A percentile compares a stretch with the other conserved stretches of the same genome.
Conservation (phyloP, 2,888 invertebrate genomes). For the Drosophila sordidapex region DNA sequence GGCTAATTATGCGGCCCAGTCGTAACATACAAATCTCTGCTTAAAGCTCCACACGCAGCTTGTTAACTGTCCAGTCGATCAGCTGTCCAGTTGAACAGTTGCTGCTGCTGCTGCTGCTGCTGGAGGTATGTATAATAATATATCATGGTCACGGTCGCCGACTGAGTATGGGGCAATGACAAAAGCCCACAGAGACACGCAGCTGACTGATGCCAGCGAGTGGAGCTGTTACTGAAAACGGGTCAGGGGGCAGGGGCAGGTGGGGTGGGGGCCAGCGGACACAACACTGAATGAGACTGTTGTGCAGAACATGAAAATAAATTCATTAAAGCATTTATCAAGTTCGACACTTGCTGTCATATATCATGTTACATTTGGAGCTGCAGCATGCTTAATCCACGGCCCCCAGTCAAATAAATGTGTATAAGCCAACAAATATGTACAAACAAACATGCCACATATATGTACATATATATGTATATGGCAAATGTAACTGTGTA, state of each 20-base stretch:
- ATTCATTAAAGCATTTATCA: slow-evolving; percentile 80
- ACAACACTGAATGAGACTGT: slow-evolving; percentile 12
- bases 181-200: slow-evolving; percentile 27
- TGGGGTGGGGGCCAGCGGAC: neutral
- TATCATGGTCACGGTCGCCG: slow-evolving; percentile 79
- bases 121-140: slow-evolving; percentile 76
- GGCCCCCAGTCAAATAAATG: slow-evolving; percentile 31
- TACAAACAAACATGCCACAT: slow-evolving; percentile 15
- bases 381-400: slow-evolving; percentile 75
- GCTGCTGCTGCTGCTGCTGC: slow-evolving; percentile 20
- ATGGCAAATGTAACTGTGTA: slow-evolving; percentile 27
- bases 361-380: slow-evolving; percentile 63
- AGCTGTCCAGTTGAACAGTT: slow-evolving; percentile 15
- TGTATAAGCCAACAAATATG: slow-evolving; percentile 17
- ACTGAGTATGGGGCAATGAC: slow-evolving; percentile 48
- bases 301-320: slow-evolving; percentile 71
- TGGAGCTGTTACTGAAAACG: slow-evolving; percentile 1
- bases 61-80: slow-evolving; percentile 59
- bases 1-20: slow-evolving; percentile 48
- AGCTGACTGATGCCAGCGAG: neutral
- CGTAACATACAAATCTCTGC: slow-evolving; percentile 61
- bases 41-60: slow-evolving; percentile 63
- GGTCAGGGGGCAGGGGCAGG: neutral
- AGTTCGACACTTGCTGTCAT: slow-evolving; percentile 79
- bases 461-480: slow-evolving; percentile 8